Evolutionary conservation across 2,888 invertebrate species (phyloP), one percentile per base, ranked within the genome.

Genomic region (Chesias legatella): DNA sequence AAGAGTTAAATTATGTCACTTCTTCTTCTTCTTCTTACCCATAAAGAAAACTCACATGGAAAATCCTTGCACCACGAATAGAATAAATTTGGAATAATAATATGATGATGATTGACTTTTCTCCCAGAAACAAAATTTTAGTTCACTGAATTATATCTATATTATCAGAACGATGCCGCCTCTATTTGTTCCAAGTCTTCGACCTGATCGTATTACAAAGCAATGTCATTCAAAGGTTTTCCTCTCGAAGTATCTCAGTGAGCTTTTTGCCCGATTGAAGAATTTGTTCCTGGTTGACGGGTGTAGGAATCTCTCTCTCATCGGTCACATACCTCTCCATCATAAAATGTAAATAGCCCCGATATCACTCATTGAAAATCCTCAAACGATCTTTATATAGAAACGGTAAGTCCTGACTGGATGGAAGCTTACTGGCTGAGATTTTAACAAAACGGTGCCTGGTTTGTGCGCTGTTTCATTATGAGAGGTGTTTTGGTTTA

Each of bases 221-320:
- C 71, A 67, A 74, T 73, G 67, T 64, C 78, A 79, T 81, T 81
- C 79, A 83, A 67, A 76, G 77, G 77, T 80, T 81, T 81, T 60
- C 73, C 73, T 67, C 64, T 67, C 66, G 64, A 58, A 64, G 60
- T 58, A 59, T 66, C 66, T 59, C 67, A 53, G 53, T 17, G 60
- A 58, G 64, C 63, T 78, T 82, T 82, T 72, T 71, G 62, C 59
- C 50, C 58, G 63, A 68, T 69, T 72, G 34, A 73, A 72, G 77
- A 80, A 78, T 79, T 71, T 73, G 82, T 88, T 88, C 85, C 86
- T 88, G 85, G 79, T 84, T 65, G 76, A 73, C 81, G 57, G 61
- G 71, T 58, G 32, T 49, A 62, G 70, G 80, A 66, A 84, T 82
- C 73, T 63, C 58, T 60, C 53, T 60, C 49, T 60, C 68, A 67